Conservation (phyloP, 2,113 vertebrate species). For the Melanerpes aurifrons region DNA sequence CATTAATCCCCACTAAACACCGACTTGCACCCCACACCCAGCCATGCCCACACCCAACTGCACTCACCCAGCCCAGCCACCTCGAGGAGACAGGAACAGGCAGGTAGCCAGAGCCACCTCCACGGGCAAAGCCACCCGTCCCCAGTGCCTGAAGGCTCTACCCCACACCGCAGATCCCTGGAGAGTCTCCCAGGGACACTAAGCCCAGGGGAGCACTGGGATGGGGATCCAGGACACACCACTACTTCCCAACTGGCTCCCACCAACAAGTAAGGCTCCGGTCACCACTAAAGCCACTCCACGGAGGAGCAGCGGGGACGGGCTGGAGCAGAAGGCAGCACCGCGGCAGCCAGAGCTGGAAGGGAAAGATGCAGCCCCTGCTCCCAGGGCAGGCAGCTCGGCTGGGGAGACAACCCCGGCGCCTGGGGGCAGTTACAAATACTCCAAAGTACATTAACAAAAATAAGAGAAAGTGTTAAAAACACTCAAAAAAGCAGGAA, state of each 20-base stretch:
- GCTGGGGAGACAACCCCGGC: not conserved
- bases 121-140: not conserved
- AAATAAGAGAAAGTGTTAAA: too few species aligned
- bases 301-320: not conserved
- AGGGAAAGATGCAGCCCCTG: not conserved
- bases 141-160: not conserved
- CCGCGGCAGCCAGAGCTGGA: not conserved
- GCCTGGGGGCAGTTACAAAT: not conserved
- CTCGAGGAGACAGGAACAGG: accelerated
- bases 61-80: accelerated
- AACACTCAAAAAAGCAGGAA: too few species aligned
- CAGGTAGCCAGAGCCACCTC: not conserved
- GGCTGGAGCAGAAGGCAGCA: not conserved
- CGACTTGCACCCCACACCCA: too few species aligned
- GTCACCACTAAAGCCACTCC: not conserved
- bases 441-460: too few species aligned
- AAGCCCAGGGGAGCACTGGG: not conserved
- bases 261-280: not conserved
- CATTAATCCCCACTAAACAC: not conserved
- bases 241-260: not conserved
- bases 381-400: not conserved
- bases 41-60: accelerated
- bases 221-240: not conserved
- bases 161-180: not conserved
- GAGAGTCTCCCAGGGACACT: too few species aligned